Base-by-base conservation (phyloP, 2,888 invertebrate species). In the Harmothoe impar region DNA sequence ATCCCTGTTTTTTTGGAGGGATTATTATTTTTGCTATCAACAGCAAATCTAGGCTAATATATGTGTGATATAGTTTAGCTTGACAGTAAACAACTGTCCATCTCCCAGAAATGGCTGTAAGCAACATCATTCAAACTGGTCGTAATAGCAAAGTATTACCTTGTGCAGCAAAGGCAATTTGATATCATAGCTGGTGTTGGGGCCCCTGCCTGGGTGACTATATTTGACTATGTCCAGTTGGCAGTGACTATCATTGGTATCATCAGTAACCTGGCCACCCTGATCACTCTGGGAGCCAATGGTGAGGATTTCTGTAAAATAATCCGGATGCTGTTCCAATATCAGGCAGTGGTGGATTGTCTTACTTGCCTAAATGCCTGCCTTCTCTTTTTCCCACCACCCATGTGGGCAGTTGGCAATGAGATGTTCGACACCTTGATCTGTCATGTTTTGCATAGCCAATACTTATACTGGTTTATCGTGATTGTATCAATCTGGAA, bases 361-460 rank as follows among this genome's bases (percentile, higher is more conserved):
- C 15, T 68, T 1, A n/a, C 23, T 15, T 89, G 72, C 43, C 35
- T 89, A 3, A 33, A 68, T 17, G 89, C 68, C 17, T 15, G 43
- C 10, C 51, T 89, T 20, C 56, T 89, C 23, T 35, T 89, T 17
- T 31, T 35, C 7, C 31, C 35, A 3, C 33, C 62, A 5, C 72
- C 72, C 35, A 72, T 89, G 68, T 31, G n/a, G 25, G 20, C 17
- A 0, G 29, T 29, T 7, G 89, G 89, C 7, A 35, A 72, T n/a
- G 25, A 72, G 15, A 33, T 35, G 0, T 23, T 89, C 1, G 51
- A 68, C 68, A 20, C 72, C 17, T n/a, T 89, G 23, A 12, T 89
- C 31, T 89, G 89, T 17, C 89, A 89, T 15, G n/a, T 56, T n/a
- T 89, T 68, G 72, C 35, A 89, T 25, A 89, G 89, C 25, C 89